A percentile compares a stretch with the other conserved stretches of the same genome.
These are phyloP conservation scores for Tursiops truncatus DNA, from an alignment of 2,113 vertebrate genomes.

Conservation along the genomic window DNA sequence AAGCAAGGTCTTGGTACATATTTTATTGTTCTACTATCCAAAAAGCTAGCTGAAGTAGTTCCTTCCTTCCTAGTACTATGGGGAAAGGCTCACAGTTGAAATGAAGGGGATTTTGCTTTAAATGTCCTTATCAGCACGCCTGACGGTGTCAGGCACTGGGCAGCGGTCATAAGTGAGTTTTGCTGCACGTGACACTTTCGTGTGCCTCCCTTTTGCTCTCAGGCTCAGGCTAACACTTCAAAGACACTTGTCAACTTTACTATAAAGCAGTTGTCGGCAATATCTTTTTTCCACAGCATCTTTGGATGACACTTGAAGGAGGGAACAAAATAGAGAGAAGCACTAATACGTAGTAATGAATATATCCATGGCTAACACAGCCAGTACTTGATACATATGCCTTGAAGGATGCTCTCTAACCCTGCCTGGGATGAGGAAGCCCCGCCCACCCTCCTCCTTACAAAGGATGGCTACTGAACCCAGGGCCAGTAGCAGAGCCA, in stretches of 20 bases:
- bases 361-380: neutral
- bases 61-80: neutral
- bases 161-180: neutral
- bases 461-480: neutral
- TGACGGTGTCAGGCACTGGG: neutral
- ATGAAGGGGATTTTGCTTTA: neutral
- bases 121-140: neutral
- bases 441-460: neutral
- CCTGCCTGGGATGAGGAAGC: neutral
- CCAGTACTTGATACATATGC: neutral
- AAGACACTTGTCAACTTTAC: neutral
- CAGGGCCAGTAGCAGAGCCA: neutral
- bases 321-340: neutral
- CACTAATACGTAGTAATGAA: neutral
- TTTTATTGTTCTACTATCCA: neutral
- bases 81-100: neutral
- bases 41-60: neutral
- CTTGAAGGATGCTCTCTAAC: neutral
- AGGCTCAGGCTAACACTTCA: neutral
- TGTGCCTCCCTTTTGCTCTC: neutral
- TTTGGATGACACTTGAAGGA: neutral
- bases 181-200: neutral
- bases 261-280: neutral
- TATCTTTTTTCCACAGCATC: neutral
- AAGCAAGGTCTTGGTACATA: neutral